These are phyloP conservation scores for Sternarchorhynchus goeldii DNA, from an alignment of 2,797 vertebrate species.

Conservation along the genomic window DNA sequence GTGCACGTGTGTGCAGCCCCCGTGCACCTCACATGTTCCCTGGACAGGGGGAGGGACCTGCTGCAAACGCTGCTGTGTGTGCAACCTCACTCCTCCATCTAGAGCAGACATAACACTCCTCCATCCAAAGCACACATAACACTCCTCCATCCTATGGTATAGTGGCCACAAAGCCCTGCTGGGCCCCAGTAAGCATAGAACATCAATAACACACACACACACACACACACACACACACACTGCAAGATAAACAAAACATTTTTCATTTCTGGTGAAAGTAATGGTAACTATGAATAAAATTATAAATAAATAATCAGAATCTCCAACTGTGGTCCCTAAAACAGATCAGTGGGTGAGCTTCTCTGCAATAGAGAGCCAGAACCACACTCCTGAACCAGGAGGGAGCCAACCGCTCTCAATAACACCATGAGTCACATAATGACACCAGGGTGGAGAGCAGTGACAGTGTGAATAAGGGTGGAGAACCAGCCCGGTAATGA, in stretches of 20 bases:
- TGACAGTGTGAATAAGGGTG: slow-evolving; percentile 14
- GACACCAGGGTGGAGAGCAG: slow-evolving; percentile 23
- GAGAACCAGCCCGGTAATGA: slow-evolving; percentile 1
- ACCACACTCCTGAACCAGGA: background rate
- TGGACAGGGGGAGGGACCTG: slow-evolving; percentile 18
- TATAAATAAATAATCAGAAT: too few species aligned
- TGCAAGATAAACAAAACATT: too few species aligned
- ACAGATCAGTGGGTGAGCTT: too few species aligned
- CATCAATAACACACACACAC: slow-evolving; percentile 11
- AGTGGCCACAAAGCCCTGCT: slow-evolving; percentile 36
- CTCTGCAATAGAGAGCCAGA: background rate
- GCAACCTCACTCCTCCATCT: slow-evolving; percentile 50
- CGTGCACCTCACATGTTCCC: slow-evolving; percentile 51
- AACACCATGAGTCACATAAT: slow-evolving; percentile 7
- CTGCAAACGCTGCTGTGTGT: slow-evolving; percentile 51
- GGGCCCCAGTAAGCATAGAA: slow-evolving; percentile 1
- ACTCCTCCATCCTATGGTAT: slow-evolving; percentile 8
- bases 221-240: background rate
- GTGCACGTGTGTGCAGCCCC: slow-evolving; percentile 57
- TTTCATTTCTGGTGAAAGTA: too few species aligned
- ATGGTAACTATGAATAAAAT: too few species aligned
- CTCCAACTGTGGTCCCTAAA: too few species aligned
- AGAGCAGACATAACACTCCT: slow-evolving; percentile 48
- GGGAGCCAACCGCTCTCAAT: background rate
- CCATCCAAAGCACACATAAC: slow-evolving; percentile 14